Base-by-base conservation (phyloP, 2,797 vertebrate genomes). In the Acanthiza pusilla region DNA sequence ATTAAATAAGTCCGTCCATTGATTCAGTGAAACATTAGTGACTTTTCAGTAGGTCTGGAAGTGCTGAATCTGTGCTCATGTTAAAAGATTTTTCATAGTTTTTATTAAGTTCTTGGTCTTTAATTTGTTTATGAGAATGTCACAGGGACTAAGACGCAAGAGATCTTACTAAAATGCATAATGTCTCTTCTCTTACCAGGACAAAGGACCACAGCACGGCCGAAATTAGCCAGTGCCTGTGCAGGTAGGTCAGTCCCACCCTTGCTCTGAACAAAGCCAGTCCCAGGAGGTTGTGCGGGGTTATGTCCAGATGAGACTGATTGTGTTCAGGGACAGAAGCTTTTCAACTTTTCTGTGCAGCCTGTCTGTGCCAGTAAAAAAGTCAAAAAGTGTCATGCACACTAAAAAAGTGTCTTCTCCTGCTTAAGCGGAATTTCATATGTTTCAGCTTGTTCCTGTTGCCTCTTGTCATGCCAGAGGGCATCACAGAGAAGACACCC, bases 181-280 rank as follows among this genome's bases (percentile, higher is more conserved):
- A 80, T 81, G 34, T 9, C 3, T 77, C 2, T 55, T 77, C 11
- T 27, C 5, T 11, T 43, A 2, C 23, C 9, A 40, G 45, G 13
- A 51, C 38, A 20, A 8, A 58, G n/a, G 36, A 58, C 7, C 16
- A 55, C 16, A 55, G 8, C 3, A 1, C 7, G 12, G 6, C 25
- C 62, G 71, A 81, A 40, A 17, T 4, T 25, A 7, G 3, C 13
- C 30, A 47, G 11, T 26, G 16, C 9, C 30, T 51, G 13, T 21
- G 12, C 10, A 81, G 11, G 25, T 11, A 1, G 0, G 2, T 21
- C 7, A 48, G 40, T 50, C 22, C 10, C 18, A 32, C 5, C 9
- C 11, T 60, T 32, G 11, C 20, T 68, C 22, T 48, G 13, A 72
- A 17, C 16, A 79, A n/a, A 11, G 21, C 45, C 38, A 54, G 15